Conservation (phyloP, 2,797 vertebrate species). For the Clamator glandarius region DNA sequence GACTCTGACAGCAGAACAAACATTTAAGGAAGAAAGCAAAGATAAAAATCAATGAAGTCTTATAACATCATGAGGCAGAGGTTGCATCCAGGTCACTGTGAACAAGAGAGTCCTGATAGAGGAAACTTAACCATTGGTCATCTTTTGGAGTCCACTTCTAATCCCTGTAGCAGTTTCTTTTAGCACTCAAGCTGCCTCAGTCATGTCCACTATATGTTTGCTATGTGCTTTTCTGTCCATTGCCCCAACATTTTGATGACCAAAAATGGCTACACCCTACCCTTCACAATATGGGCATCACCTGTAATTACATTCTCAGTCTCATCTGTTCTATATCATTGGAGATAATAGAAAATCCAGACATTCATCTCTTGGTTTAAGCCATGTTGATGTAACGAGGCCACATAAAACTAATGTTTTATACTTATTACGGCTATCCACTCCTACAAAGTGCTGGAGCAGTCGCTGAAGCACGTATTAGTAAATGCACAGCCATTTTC, state of each 20-base stretch:
- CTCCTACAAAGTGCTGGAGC: background rate
- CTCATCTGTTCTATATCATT: background rate
- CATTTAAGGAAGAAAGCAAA: background rate
- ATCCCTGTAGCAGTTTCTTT: fast-evolving
- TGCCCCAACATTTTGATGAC: background rate
- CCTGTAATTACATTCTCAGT: background rate
- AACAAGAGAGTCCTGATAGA: background rate
- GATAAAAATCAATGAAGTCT: background rate
- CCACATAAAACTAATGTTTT: background rate
- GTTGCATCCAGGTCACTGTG: background rate
- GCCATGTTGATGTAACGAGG: fast-evolving
- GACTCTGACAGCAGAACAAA: background rate
- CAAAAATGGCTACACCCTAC: background rate
- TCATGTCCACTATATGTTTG: background rate
- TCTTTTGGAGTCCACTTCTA: background rate
- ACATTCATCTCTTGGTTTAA: background rate
- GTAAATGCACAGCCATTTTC: constrained; percentile 18
- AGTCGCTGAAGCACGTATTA: background rate
- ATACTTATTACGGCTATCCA: background rate
- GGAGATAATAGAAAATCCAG: background rate
- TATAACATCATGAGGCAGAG: background rate
- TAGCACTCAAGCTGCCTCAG: background rate
- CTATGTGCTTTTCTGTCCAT: background rate
- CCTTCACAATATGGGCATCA: background rate
- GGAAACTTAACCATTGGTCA: background rate